A percentile compares a stretch with the other conserved stretches of the same genome.
Evolutionary conservation across 53 echinoderm and acorn worm genomes (phyloP).

Genomic region (Patiria pectinifera): DNA sequence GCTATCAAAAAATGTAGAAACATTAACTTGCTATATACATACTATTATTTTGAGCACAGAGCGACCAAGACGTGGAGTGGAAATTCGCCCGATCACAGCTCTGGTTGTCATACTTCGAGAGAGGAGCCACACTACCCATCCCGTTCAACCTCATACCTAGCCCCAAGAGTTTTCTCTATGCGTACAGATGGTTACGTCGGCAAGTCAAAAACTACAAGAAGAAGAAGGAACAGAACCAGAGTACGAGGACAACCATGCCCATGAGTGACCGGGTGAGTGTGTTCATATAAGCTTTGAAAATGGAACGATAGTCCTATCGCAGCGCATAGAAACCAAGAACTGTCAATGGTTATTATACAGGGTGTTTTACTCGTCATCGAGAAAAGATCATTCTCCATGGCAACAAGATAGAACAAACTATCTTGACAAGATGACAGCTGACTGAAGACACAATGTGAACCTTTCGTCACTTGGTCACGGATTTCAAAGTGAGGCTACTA

Average conservation of each 20-base stretch:
- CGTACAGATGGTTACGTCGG: conserved; percentile 75
- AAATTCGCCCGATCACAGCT: conserved; percentile 95
- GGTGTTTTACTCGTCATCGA: no score
- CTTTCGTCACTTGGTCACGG: no score
- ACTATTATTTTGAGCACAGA: conserved; percentile 45
- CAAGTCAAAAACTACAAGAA: conserved; percentile 36
- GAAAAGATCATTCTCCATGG: no score
- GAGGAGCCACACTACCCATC: conserved; percentile 94
- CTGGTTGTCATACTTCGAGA: conserved; percentile 97
- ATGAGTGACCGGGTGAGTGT: conserved; percentile 82
- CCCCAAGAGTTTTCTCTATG: conserved; percentile 80
- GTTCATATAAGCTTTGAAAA: neutral
- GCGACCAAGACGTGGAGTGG: conserved; percentile 97
- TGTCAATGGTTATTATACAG: no score
- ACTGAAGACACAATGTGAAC: no score
- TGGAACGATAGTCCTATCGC: no score
- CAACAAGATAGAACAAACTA: no score
- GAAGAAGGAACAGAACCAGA: conserved; percentile 7
- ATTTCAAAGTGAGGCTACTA: no score
- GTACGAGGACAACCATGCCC: conserved; percentile 61
- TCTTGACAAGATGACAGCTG: no score
- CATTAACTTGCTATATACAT: no score
- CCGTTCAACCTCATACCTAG: conserved; percentile 95
- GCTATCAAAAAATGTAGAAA: no score
- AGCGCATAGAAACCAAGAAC: no score